Conservation (phyloP, 2,888 invertebrate genomes). For the Volucella inflata region DNA sequence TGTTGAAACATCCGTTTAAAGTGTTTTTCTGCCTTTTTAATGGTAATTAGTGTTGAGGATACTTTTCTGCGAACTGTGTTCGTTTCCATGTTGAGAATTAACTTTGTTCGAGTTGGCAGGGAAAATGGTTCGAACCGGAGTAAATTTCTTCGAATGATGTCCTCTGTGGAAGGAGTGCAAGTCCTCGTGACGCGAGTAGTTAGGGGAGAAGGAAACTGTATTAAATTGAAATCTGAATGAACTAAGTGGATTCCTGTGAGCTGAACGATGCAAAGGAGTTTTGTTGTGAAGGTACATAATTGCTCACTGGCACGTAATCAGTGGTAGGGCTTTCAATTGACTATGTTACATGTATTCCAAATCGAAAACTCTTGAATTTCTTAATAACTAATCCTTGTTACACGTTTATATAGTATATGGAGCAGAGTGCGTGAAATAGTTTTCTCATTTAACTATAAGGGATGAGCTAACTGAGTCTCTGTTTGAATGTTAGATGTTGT, state of each 20-base stretch:
- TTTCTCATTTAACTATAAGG: too few species aligned
- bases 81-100: conserved; percentile 24
- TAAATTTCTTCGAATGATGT: conserved; percentile 35
- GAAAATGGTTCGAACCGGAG: conserved; percentile 8
- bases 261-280: conserved; percentile 29
- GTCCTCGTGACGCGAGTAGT: not conserved
- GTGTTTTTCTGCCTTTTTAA: conserved; percentile 47
- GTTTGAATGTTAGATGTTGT: too few species aligned
- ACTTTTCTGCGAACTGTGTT: conserved; percentile 34
- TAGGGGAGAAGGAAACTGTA: conserved; percentile 40
- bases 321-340: too few species aligned
- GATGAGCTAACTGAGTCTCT: too few species aligned
- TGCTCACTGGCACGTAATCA: not conserved
- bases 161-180: conserved; percentile 4
- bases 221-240: conserved; percentile 38
- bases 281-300: not conserved
- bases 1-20: conserved; percentile 21
- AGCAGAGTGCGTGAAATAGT: too few species aligned
- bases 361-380: not conserved
- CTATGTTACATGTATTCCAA: not conserved
- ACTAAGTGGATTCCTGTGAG: conserved; percentile 46
- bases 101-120: conserved; percentile 36
- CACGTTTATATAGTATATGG: too few species aligned
- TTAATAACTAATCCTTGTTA: too few species aligned
- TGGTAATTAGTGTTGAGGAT: conserved; percentile 69